Conservation (phyloP, 1,140 invertebrate species). For the Theocolax elegans region DNA sequence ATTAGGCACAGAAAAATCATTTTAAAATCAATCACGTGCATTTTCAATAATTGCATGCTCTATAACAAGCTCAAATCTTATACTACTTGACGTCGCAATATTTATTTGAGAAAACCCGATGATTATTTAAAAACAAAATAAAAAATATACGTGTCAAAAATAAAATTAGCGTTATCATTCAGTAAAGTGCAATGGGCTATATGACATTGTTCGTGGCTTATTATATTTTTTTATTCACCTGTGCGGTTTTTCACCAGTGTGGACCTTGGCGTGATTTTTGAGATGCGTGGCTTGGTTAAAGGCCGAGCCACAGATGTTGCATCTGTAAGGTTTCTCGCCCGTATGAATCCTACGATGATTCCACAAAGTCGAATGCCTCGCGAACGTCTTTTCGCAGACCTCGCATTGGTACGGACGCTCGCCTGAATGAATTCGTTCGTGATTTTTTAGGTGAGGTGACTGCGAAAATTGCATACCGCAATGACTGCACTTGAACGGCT, state of each 20-base stretch:
- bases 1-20: too few species aligned
- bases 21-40: too few species aligned
- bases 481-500: conserved; percentile 87
- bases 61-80: too few species aligned
- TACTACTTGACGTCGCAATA: too few species aligned
- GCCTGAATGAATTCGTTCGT: conserved; percentile 89
- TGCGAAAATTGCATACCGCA: conserved; percentile 91
- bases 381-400: conserved; percentile 91
- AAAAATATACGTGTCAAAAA: too few species aligned
- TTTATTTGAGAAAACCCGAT: too few species aligned
- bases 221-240: conserved; percentile 54
- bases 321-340: conserved; percentile 88
- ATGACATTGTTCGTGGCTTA: too few species aligned
- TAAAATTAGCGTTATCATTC: too few species aligned
- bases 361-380: conserved; percentile 86
- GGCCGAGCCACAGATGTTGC: conserved; percentile 84
- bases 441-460: conserved; percentile 91
- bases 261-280: conserved; percentile 86
- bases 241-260: conserved; percentile 74
- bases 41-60: too few species aligned
- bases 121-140: too few species aligned
- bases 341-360: conserved; percentile 95
- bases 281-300: conserved; percentile 90
- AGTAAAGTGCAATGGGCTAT: too few species aligned
- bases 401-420: conserved; percentile 93